Percentiles rank a stretch among this genome's conserved stretches.
Conservation (phyloP, 2,888 invertebrate genomes). For the Cosmia trapezina region DNA sequence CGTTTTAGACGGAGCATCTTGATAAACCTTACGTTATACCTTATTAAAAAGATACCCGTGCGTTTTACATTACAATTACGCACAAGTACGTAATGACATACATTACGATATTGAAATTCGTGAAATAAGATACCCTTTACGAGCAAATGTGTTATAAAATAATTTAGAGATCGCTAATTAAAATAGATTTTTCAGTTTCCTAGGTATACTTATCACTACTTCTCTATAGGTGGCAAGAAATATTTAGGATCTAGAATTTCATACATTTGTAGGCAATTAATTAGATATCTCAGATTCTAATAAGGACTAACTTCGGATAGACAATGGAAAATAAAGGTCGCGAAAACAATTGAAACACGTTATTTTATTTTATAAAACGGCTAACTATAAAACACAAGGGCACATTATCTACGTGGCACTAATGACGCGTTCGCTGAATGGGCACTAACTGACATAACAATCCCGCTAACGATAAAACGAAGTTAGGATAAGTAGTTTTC, state of each 20-base stretch:
- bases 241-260: conserved; percentile 14
- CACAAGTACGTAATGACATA: too few relatives aligned
- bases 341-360: conserved; percentile 36
- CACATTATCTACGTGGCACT: conserved; percentile 71
- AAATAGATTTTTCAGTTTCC: not conserved
- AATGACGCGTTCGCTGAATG: conserved; percentile 78
- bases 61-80: too few relatives aligned
- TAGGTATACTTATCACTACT: not conserved
- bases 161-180: conserved; percentile 16
- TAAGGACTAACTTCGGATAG: conserved; percentile 13
- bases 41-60: too few relatives aligned
- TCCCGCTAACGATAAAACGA: conserved; percentile 85
- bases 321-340: conserved; percentile 18
- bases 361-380: conserved; percentile 34
- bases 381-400: conserved; percentile 36
- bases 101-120: too few relatives aligned
- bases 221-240: not conserved
- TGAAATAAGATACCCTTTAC: too few relatives aligned
- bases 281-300: conserved; percentile 15
- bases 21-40: too few relatives aligned
- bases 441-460: conserved; percentile 82
- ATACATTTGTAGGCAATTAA: conserved; percentile 6
- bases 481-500: conserved; percentile 89
- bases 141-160: too few relatives aligned
- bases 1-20: too few relatives aligned